Base-by-base conservation (phyloP, 2,113 vertebrate species). In the Heptranchias perlo region DNA sequence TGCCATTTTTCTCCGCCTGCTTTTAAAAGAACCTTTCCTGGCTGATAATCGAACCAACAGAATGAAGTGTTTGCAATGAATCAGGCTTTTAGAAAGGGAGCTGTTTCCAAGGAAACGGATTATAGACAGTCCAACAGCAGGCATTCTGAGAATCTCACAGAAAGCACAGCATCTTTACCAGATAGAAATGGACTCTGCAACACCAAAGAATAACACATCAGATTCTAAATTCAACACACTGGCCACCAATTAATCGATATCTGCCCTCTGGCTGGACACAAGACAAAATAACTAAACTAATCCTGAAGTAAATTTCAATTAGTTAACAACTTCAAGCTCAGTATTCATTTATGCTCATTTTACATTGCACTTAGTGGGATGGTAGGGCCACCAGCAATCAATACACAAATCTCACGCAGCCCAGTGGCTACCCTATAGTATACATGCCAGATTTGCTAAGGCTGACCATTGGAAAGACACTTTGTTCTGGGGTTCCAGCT, bases 61-160 rank as follows among this genome's bases (percentile, higher is more conserved):
- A 28, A 91, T 31, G 49, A 91, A 91, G 52, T 35, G 49, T 58
- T 91, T 91, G 25, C 49, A 58, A 52, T 35, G 54, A 91, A 91
- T 58, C 87, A 91, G 31, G 78, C 87, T 52, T 91, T 91, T 61
- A 91, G 25, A 91, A 82, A 82, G 67, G 39, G 87, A 91, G 52
- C 52, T 0, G 52, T 91, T 91, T 54, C 52, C 49, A 91, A 91
- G 52, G 52, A 91, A 35, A 91, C 28, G 35, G 52, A 91, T 18
- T 58, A 23, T 31, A 91, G 52, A 89, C 86, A 23, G 86, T 89
- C 8, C 76, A 91, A 91, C 49, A 91, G 87, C 49, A 91, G 25
- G 49, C 49, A 91, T 58, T 91, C 49, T 35, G 87, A 58, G 87
- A 54, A 91, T 58, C 52, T 89, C 86, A 4, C 52, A 58, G 49